These are phyloP conservation scores for Semnornis frantzii DNA, from an alignment of 2,113 vertebrate genomes.

Conservation along the genomic window DNA sequence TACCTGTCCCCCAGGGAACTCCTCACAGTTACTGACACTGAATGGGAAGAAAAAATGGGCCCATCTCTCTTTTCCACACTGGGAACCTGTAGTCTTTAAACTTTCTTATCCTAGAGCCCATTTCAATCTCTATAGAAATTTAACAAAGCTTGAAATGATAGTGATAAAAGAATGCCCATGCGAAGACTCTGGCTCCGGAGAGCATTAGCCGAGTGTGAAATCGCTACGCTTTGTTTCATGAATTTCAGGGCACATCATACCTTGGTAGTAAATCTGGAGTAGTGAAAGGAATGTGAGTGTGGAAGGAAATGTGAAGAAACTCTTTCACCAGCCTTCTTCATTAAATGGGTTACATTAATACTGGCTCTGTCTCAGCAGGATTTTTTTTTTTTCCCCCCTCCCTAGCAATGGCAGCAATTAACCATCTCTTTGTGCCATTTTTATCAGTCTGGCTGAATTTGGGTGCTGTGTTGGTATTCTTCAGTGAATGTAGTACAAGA, in stretches of 20 bases:
- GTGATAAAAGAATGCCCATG: not conserved
- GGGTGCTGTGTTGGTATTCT: not conserved
- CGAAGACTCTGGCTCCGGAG: not conserved
- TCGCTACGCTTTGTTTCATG: not conserved
- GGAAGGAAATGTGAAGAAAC: slow-evolving; percentile 4
- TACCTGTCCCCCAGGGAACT: not conserved
- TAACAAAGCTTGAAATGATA: not conserved
- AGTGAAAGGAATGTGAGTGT: not conserved
- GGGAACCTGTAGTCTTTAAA: not conserved
- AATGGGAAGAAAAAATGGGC: not conserved
- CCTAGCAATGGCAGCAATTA: not conserved
- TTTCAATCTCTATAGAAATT: not conserved
- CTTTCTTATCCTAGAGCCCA: not conserved
- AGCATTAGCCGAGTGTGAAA: slow-evolving; percentile 7
- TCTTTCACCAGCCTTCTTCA: not conserved
- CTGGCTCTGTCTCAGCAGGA: slow-evolving; percentile 29
- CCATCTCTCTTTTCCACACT: rapidly evolving
- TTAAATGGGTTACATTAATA: slow-evolving; percentile 23
- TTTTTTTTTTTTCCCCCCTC: not conserved
- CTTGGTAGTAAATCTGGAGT: not conserved
- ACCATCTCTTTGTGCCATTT: not conserved
- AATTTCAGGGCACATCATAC: not conserved
- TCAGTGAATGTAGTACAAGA: not conserved
- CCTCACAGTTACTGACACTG: not conserved
- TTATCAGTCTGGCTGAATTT: slow-evolving; percentile 25